A percentile compares a stretch with the other conserved stretches of the same genome.
phyloP scores from a whole-genome alignment of 2,113 vertebrate genomes.

The Forbesichthys papilliferus region DNA sequence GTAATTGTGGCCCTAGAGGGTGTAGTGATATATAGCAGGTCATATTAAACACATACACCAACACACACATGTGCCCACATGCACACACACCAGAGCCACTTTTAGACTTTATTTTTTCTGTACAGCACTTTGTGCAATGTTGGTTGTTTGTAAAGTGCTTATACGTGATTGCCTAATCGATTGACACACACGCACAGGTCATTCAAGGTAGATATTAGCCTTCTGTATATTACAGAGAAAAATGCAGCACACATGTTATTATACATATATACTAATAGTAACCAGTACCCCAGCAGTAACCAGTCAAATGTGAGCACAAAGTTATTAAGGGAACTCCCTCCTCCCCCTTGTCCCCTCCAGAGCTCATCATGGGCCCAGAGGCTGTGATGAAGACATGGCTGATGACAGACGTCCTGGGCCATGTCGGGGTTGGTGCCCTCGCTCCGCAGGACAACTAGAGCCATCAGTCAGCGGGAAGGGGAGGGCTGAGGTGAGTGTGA shows the following conservation, averaged over 20 bases:
- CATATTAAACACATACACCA: no score
- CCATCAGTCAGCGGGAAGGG: conserved; percentile 55
- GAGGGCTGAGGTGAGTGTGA: conserved; percentile 37
- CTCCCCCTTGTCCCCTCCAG: conserved; percentile 18
- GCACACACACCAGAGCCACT: background rate
- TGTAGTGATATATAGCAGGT: no score
- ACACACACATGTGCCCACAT: no score
- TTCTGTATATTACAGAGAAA: no score
- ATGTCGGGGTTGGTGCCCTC: conserved; percentile 51
- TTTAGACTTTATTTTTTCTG: no score
- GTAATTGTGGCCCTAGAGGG: no score
- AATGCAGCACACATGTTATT: no score
- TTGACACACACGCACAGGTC: no score
- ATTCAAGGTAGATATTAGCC: no score
- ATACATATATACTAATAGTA: background rate
- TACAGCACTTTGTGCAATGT: no score
- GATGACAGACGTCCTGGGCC: conserved; percentile 54
- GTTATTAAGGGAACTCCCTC: background rate
- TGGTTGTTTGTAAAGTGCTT: no score
- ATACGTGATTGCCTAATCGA: no score
- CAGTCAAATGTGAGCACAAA: background rate
- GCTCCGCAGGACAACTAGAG: conserved; percentile 51
- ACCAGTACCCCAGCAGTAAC: background rate
- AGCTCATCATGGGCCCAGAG: conserved; percentile 51
- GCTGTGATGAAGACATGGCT: conserved; percentile 57